Evolutionary conservation across 2,113 vertebrate species (phyloP).

Genomic region (Alosa alosa): DNA sequence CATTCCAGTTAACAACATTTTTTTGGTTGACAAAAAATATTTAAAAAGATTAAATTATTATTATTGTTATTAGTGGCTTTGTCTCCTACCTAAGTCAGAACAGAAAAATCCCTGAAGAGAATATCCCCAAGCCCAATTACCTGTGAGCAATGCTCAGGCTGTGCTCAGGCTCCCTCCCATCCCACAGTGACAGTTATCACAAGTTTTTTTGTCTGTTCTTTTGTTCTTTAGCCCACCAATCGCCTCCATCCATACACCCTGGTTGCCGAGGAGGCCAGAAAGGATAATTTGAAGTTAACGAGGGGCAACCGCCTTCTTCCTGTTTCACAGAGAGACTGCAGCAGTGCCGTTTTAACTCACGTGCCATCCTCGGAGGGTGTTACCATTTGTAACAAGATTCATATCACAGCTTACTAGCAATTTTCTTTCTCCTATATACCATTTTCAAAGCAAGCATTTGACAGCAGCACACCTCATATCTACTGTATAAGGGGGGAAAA

Average conservation of each 20-base stretch:
- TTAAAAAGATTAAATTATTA: not conserved
- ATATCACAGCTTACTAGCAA: not conserved
- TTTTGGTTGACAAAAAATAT: no score
- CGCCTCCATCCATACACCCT: not conserved
- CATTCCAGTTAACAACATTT: no score
- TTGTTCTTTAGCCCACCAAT: not conserved
- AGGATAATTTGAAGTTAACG: slow-evolving; percentile 1
- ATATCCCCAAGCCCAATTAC: not conserved
- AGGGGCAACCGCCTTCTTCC: slow-evolving; percentile 15
- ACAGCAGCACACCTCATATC: slow-evolving; percentile 6
- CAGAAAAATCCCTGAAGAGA: not conserved
- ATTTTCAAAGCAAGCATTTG: not conserved
- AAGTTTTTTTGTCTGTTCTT: not conserved
- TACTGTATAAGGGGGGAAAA: not conserved
- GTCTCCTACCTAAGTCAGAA: not conserved
- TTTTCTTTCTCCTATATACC: not conserved
- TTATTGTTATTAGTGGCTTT: not conserved
- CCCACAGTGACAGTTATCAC: not conserved
- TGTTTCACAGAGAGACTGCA: not conserved
- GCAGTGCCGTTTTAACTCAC: not conserved
- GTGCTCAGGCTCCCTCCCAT: not conserved
- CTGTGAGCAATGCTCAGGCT: not conserved
- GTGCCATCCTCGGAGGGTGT: not conserved
- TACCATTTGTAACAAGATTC: not conserved
- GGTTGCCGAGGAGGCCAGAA: not conserved